Evolutionary conservation across 2,797 vertebrate genomes (phyloP), one percentile per base, ranked within the genome.

Genomic region (Leuciscus waleckii): DNA sequence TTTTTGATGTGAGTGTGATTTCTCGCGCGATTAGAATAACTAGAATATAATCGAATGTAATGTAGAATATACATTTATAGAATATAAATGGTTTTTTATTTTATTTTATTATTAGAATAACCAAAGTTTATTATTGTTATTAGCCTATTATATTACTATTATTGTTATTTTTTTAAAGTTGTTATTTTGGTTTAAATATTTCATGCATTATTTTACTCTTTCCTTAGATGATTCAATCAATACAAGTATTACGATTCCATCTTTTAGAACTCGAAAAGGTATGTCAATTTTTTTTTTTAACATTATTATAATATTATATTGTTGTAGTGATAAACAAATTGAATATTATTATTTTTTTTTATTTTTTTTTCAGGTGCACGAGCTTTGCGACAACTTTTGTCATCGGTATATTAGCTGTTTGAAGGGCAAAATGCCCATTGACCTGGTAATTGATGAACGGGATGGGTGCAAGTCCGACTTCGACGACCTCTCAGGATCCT

Each of bases 381-480:
- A 99, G 94, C 95, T 99, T 73, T 99, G 98, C 61, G 98, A 99
- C 94, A 99, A 99, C 92, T 99, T 99, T 94, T 99, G 98, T 93
- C 97, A 98, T 88, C 97, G 98, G 90, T 99, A 99, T 94, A 98
- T 99, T 93, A 98, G 97, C 92, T 99, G 98, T 93, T 96, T 99
- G 92, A 99, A 99, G 93, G 98, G 98, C 83, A 99, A 99, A 92
- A 99, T 99, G 98, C 98, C 98, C 87, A 99, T 99, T 88, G 98
- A 99, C 91, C 95, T 99, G 41, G 98, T 99, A 87, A 98, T 99
- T 87, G 98, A 99, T 91, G 98, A 99, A 81, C 94, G 97, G 77
- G 98, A 98, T 78, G 96, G 97, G 86, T 97, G 96, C 93, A 98
- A 98, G 91, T 96, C 97, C 81, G 97, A 98, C 91, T 97, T 97